These are phyloP conservation scores for Axea sp. DNA, from an alignment of 2,888 invertebrate genomes.

Conservation along the genomic window DNA sequence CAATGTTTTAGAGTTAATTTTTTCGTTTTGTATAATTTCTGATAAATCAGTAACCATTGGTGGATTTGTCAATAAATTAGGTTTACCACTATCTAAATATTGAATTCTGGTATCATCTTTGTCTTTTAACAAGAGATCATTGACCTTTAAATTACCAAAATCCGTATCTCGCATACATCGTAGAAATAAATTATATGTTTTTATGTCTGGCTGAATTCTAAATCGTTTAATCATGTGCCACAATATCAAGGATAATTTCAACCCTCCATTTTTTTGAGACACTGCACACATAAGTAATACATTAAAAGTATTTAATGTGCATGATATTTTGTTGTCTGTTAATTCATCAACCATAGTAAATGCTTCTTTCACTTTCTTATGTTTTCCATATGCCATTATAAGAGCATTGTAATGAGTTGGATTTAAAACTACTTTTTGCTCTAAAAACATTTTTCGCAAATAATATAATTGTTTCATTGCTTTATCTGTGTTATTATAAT, in stretches of 20 bases:
- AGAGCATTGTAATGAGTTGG: slow-evolving; percentile 90
- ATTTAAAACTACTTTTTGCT: slow-evolving; percentile 86
- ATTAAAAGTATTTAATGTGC: slow-evolving; percentile 86
- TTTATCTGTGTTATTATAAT: slow-evolving; percentile 84
- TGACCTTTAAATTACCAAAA: slow-evolving; percentile 28
- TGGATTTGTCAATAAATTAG: neutral
- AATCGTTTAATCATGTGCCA: slow-evolving; percentile 90
- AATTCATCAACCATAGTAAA: slow-evolving; percentile 93
- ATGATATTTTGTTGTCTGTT: slow-evolving; percentile 82
- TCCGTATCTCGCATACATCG: slow-evolving; percentile 88
- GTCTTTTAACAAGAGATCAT: neutral
- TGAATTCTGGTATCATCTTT: neutral
- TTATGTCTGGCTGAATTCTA: slow-evolving; percentile 85
- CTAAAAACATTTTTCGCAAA: slow-evolving; percentile 85
- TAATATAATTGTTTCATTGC: slow-evolving; percentile 85
- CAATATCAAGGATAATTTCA: slow-evolving; percentile 89
- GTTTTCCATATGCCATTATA: slow-evolving; percentile 94
- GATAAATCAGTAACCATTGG: neutral
- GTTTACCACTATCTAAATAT: too few relatives aligned
- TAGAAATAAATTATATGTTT: slow-evolving; percentile 90
- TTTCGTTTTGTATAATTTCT: neutral
- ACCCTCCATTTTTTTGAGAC: slow-evolving; percentile 88
- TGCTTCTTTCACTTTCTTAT: slow-evolving; percentile 88
- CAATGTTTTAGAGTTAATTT: too few relatives aligned
- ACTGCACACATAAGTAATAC: slow-evolving; percentile 92